Conservation (phyloP, 2,888 invertebrate genomes). For the Diloba caeruleocephala region DNA sequence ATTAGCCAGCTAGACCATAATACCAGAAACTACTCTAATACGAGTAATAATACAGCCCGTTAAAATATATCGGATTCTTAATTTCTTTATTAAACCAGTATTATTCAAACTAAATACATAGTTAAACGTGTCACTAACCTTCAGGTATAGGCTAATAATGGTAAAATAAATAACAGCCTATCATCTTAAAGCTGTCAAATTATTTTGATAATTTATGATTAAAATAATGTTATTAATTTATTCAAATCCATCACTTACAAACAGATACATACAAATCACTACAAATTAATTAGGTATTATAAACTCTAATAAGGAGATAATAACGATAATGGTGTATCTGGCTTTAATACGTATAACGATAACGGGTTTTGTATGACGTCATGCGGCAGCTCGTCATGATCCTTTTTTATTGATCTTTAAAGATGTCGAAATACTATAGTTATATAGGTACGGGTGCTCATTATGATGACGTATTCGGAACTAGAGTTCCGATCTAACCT, state of each 20-base stretch:
- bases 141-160: constrained; percentile 24
- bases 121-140: constrained; percentile 40
- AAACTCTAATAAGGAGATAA: constrained; percentile 34
- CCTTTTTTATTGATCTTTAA: constrained; percentile 5
- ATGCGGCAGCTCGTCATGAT: not conserved
- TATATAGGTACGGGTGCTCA: too few relatives aligned
- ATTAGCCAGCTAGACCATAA: too few relatives aligned
- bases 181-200: constrained; percentile 48
- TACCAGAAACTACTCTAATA: too few relatives aligned
- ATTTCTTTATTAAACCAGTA: constrained; percentile 18
- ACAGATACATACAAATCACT: constrained; percentile 49
- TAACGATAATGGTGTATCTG: constrained; percentile 20
- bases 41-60: constrained; percentile 25
- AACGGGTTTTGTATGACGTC: constrained; percentile 16
- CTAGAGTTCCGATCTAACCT: too few relatives aligned
- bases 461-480: too few relatives aligned
- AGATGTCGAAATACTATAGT: too few relatives aligned
- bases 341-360: constrained; percentile 9
- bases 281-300: constrained; percentile 43
- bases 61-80: constrained; percentile 19
- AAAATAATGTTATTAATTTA: constrained; percentile 48
- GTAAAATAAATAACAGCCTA: constrained; percentile 45
- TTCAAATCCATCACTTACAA: constrained; percentile 50
- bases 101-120: constrained; percentile 31
- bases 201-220: constrained; percentile 46